Evolutionary conservation across 2,888 invertebrate genomes (phyloP), one percentile per base, ranked within the genome.

Genomic region (Palloptera scutellata): DNA sequence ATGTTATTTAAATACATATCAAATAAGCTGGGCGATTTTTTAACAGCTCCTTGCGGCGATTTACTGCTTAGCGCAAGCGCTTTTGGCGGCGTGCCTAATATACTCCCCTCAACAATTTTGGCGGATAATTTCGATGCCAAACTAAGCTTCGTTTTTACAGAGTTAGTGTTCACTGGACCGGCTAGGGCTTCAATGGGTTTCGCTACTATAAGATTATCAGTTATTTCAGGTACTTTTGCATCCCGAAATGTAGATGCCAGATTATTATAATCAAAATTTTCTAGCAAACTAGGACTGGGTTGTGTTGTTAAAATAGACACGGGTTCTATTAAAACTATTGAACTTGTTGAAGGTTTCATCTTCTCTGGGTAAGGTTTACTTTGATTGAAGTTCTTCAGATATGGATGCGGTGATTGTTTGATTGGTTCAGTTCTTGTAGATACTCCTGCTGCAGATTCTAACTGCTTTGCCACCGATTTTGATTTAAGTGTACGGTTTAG

Each of bases 1-100:
- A 73, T 74, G 42, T 71, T 74, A 5, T 75, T 75, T 17, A 80
- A 57, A 59, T 79, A 81, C 41, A 75, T 74, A 69, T 81, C 80
- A 51, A 79, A 81, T 17, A 81, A 58, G 55, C 67, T 72, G 13
- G 72, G 70, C 4, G 73, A 73, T 58, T 64, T 70, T 54, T 73
- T 68, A 58, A 57, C 61, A 58, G 30, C 30, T 30, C 30, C 68
- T 66, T 57, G 17, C 6, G 51, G 13, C 19, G 42, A 13, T 54
- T 59, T 19, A 13, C 20, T 51, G 19, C 43, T 45, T 17, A 11
- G 20, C 30, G 30, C 11, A n/a, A 11, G 20, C 30, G 30, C 11
- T 20, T 12, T 8, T 19, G 54, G 67, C 42, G 54, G 19, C 48
- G 64, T 64, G 40, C 43, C 40, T 5, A 15, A 48, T 48, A 48